Evolutionary conservation across 92 coral and sea anemone genomes (phyloP).

Genomic region (Virgularia gustaviana): DNA sequence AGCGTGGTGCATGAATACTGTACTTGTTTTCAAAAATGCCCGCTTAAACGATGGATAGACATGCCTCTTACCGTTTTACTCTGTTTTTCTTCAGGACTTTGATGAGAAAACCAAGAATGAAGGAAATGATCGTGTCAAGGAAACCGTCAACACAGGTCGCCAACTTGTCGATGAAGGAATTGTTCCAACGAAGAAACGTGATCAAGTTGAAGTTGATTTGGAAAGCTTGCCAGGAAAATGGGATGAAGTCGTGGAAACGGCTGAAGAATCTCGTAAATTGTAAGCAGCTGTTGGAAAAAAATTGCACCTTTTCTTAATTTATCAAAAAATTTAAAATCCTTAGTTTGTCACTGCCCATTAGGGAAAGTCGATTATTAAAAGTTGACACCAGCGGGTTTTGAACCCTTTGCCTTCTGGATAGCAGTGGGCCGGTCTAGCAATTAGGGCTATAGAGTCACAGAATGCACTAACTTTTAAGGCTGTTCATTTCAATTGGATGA

Average conservation of each 20-base stretch:
- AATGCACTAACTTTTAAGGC: no score
- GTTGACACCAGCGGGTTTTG: no score
- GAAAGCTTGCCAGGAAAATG: constrained; percentile 21
- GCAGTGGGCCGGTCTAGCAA: no score
- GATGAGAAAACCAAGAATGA: background rate
- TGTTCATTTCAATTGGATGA: no score
- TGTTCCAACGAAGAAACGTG: constrained; percentile 26
- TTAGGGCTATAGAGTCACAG: no score
- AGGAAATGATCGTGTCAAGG: constrained; percentile 9
- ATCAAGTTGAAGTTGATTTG: constrained; percentile 13
- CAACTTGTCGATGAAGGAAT: constrained; percentile 17
- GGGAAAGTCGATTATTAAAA: no score
- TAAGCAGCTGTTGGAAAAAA: no score
- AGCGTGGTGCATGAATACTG: background rate
- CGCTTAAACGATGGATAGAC: background rate
- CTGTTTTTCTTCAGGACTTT: constrained; percentile 3
- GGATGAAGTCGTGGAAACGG: constrained; percentile 14
- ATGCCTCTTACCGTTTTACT: background rate
- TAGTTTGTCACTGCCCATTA: no score
- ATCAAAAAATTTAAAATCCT: no score
- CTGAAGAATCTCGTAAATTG: constrained; percentile 9
- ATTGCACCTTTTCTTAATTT: no score
- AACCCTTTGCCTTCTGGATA: no score
- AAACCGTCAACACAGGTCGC: constrained; percentile 10
- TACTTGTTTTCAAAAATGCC: no score